Conservation (phyloP, 2,888 invertebrate genomes). For the Ichneumoninae sp. region DNA sequence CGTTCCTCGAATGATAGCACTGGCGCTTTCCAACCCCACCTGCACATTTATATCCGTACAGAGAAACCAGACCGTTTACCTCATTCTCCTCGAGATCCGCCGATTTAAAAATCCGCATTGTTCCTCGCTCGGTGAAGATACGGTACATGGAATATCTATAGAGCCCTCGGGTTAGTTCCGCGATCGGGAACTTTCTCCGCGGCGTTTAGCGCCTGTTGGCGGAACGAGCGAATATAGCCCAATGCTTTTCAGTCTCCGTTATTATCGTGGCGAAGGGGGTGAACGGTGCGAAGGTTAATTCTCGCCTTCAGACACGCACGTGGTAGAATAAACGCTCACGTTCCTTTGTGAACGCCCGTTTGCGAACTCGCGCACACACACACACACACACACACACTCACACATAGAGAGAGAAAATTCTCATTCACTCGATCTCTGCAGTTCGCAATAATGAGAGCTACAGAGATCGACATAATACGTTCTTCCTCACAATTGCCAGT, state of each 20-base stretch:
- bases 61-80: neutral
- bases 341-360: slow-evolving; percentile 2
- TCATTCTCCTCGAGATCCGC: neutral
- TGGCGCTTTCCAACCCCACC: neutral
- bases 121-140: neutral
- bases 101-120: neutral
- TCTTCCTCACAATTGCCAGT: slow-evolving; percentile 51
- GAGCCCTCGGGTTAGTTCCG: neutral
- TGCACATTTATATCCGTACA: neutral
- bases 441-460: slow-evolving; percentile 15
- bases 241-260: neutral
- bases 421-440: slow-evolving; percentile 25
- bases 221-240: neutral
- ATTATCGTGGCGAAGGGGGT: slow-evolving; percentile 5
- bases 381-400: neutral
- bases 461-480: slow-evolving; percentile 50
- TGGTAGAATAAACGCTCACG: slow-evolving; percentile 12
- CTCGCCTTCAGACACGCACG: slow-evolving; percentile 6
- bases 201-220: slow-evolving; percentile 1
- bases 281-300: slow-evolving; percentile 28
- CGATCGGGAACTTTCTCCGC: neutral
- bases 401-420: neutral
- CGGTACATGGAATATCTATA: neutral
- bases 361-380: neutral
- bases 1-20: neutral